Conservation (phyloP, 2,888 invertebrate genomes). For the Latrodectus elegans region DNA sequence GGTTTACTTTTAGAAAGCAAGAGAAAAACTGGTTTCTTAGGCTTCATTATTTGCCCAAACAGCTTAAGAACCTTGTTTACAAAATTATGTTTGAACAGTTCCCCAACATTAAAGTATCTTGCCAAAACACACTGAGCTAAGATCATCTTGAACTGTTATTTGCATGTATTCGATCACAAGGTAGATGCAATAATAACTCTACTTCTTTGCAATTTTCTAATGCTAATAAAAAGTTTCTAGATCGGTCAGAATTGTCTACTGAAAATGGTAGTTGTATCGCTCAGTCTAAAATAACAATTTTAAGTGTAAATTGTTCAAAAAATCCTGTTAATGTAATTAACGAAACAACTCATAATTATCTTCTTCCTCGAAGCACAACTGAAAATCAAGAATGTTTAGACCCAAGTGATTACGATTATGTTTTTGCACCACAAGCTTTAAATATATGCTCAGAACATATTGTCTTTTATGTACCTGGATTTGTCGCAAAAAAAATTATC, state of each 20-base stretch:
- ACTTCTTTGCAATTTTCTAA: conserved; percentile 4
- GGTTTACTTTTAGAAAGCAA: neutral
- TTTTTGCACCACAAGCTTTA: too few relatives aligned
- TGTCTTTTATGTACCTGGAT: too few relatives aligned
- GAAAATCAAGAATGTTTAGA: too few relatives aligned
- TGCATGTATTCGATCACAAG: neutral
- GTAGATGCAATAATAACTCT: conserved; percentile 21
- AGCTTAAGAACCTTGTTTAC: neutral
- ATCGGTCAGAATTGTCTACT: neutral
- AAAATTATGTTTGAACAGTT: neutral
- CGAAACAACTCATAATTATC: too few relatives aligned
- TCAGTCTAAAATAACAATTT: conserved; percentile 2
- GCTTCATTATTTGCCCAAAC: conserved; percentile 8
- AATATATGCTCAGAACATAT: too few relatives aligned
- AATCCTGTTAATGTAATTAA: neutral
- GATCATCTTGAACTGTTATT: conserved; percentile 30
- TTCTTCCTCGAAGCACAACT: too few relatives aligned
- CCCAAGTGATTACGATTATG: too few relatives aligned
- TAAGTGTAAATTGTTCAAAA: conserved; percentile 7
- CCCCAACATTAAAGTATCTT: neutral
- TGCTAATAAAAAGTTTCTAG: conserved; percentile 1
- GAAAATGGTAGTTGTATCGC: conserved; percentile 9
- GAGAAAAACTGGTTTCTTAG: conserved; percentile 25
- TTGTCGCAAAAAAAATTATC: too few relatives aligned
- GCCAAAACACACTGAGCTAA: too few relatives aligned